phyloP scores from a whole-genome alignment of 2,113 vertebrate species.

The Bothrops jararaca region DNA sequence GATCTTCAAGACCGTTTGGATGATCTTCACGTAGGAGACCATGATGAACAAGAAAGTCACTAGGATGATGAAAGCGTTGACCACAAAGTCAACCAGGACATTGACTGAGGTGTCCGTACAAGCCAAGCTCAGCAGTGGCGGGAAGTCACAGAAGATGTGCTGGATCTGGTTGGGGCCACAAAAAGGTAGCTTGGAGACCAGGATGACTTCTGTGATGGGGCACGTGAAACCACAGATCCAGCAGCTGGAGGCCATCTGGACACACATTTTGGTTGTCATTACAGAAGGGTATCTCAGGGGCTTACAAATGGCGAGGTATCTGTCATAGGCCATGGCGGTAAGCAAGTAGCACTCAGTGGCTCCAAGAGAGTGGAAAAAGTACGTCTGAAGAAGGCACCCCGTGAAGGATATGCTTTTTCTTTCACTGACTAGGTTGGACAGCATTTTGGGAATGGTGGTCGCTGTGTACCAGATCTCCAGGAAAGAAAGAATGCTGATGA shows the following conservation, averaged over 20 bases:
- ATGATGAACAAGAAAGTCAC: slow-evolving; percentile 59
- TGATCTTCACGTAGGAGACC: slow-evolving; percentile 56
- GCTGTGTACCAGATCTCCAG: slow-evolving; percentile 64
- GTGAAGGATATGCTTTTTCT: slow-evolving; percentile 59
- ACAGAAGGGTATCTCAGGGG: slow-evolving; percentile 59
- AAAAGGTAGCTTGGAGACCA: slow-evolving; percentile 62
- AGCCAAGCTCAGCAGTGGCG: slow-evolving; percentile 59
- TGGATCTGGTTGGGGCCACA: slow-evolving; percentile 59
- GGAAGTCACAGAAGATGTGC: slow-evolving; percentile 68
- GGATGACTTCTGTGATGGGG: slow-evolving; percentile 60
- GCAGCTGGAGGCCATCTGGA: slow-evolving; percentile 46
- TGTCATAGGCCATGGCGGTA: slow-evolving; percentile 63
- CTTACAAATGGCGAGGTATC: slow-evolving; percentile 62
- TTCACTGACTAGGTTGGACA: slow-evolving; percentile 56
- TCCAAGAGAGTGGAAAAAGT: slow-evolving; percentile 64
- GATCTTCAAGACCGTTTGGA: slow-evolving; percentile 52
- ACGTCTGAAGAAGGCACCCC: slow-evolving; percentile 64
- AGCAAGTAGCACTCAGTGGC: slow-evolving; percentile 65
- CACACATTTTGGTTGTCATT: slow-evolving; percentile 53
- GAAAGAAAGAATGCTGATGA: slow-evolving; percentile 61
- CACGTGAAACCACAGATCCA: slow-evolving; percentile 61
- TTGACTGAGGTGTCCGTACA: slow-evolving; percentile 63
- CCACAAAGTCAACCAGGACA: slow-evolving; percentile 59
- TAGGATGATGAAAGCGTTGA: slow-evolving; percentile 64
- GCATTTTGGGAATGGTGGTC: slow-evolving; percentile 64